A percentile compares a stretch with the other conserved stretches of the same genome.
Conservation (phyloP, 2,797 vertebrate species). For the Odontamblyopus rebecca region DNA sequence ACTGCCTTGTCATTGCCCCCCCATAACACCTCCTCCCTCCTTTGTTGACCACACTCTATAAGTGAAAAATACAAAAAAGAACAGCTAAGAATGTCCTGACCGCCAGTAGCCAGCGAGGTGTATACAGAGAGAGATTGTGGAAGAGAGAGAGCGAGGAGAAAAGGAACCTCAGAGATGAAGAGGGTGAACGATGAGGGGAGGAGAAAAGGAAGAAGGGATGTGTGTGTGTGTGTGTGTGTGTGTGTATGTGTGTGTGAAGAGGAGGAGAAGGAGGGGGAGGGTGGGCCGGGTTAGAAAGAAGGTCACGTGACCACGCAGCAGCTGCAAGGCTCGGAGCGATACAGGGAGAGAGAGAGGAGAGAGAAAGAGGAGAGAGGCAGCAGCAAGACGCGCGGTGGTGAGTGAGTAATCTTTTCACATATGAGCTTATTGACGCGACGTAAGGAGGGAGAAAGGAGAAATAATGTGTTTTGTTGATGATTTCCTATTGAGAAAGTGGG, state of each 20-base stretch:
- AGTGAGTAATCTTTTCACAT: slow-evolving; percentile 68
- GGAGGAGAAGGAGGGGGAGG: slow-evolving; percentile 38
- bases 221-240: not conserved
- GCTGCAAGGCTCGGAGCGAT: slow-evolving; percentile 75
- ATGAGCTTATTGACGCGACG: slow-evolving; percentile 36
- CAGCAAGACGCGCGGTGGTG: slow-evolving; percentile 70
- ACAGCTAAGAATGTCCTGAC: slow-evolving; percentile 36
- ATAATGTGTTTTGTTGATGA: slow-evolving; percentile 64
- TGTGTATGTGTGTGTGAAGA: slow-evolving; percentile 15
- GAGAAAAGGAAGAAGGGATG: slow-evolving; percentile 10
- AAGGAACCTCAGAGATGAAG: slow-evolving; percentile 29
- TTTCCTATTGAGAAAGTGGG: slow-evolving; percentile 56
- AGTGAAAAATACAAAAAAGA: slow-evolving; percentile 44
- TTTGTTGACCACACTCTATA: slow-evolving; percentile 41
- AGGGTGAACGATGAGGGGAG: slow-evolving; percentile 49
- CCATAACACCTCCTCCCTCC: slow-evolving; percentile 23
- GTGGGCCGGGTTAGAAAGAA: slow-evolving; percentile 57
- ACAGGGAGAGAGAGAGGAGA: slow-evolving; percentile 56
- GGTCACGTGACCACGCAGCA: slow-evolving; percentile 74
- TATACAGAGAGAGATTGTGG: slow-evolving; percentile 19
- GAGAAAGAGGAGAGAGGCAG: slow-evolving; percentile 66
- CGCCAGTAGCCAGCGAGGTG: slow-evolving; percentile 26
- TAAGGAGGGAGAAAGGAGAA: slow-evolving; percentile 42
- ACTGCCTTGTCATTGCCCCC: slow-evolving; percentile 48
- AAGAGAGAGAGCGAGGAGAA: not conserved